These are phyloP conservation scores for Catharus bicknelli DNA, from an alignment of 2,113 vertebrate species.

Conservation along the genomic window DNA sequence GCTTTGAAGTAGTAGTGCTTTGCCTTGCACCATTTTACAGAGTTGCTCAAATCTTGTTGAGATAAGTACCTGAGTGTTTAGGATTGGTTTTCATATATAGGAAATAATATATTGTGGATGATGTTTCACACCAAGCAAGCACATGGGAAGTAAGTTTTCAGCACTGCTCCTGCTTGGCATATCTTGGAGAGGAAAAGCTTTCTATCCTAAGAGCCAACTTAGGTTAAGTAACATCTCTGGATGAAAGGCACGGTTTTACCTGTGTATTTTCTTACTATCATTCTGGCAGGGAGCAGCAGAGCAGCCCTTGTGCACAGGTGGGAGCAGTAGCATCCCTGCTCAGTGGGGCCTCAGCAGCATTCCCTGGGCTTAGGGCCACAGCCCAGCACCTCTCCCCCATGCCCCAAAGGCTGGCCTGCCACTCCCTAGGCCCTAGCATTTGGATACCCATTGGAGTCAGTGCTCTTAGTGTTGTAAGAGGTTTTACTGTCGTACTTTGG, in stretches of 20 bases:
- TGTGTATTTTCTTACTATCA: background rate
- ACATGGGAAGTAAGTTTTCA: background rate
- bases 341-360: accelerated
- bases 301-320: background rate
- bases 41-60: background rate
- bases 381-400: background rate
- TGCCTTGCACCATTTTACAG: background rate
- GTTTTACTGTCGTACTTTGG: background rate
- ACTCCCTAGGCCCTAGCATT: background rate
- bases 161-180: background rate
- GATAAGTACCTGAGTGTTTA: background rate
- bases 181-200: background rate
- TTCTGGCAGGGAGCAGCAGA: background rate
- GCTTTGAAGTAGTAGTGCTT: background rate
- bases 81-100: background rate
- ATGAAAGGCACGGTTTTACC: background rate
- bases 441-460: accelerated
- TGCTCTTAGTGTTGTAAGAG: background rate
- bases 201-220: background rate
- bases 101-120: background rate
- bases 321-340: background rate
- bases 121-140: background rate
- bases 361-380: accelerated
- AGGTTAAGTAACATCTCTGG: background rate
- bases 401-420: background rate